Conservation (phyloP, 1,140 invertebrate genomes). For the Lepidurus arcticus region DNA sequence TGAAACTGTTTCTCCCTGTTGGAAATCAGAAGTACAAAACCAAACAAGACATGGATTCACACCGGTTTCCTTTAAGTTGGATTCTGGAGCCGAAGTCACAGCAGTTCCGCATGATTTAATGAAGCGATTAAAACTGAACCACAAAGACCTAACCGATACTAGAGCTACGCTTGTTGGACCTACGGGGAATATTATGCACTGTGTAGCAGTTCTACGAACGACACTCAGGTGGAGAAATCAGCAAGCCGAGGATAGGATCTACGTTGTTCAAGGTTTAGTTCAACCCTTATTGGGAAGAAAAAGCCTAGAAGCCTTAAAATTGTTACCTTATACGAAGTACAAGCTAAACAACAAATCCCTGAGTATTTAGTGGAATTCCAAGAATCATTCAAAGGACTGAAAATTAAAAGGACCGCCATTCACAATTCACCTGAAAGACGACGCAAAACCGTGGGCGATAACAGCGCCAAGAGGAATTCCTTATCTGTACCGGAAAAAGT, state of each 20-base stretch:
- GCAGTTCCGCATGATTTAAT: conserved; percentile 21
- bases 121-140: neutral
- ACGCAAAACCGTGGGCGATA: conserved; percentile 23
- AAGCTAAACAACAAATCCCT: conserved; percentile 1
- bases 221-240: conserved; percentile 2
- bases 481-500: conserved; percentile 26
- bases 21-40: too few relatives aligned
- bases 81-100: conserved; percentile 24
- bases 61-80: conserved; percentile 17
- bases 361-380: neutral
- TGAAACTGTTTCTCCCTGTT: neutral
- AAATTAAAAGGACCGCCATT: neutral
- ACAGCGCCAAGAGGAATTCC: neutral
- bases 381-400: conserved; percentile 11
- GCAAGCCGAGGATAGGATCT: conserved; percentile 4
- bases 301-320: neutral
- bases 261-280: neutral
- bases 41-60: neutral
- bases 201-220: neutral
- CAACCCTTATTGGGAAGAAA: conserved; percentile 21
- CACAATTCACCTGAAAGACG: conserved; percentile 10
- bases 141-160: neutral
- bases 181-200: neutral
- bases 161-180: neutral
- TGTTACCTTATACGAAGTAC: neutral